phyloP scores from a whole-genome alignment of 2,113 vertebrate genomes.

The Hypanus sabinus region DNA sequence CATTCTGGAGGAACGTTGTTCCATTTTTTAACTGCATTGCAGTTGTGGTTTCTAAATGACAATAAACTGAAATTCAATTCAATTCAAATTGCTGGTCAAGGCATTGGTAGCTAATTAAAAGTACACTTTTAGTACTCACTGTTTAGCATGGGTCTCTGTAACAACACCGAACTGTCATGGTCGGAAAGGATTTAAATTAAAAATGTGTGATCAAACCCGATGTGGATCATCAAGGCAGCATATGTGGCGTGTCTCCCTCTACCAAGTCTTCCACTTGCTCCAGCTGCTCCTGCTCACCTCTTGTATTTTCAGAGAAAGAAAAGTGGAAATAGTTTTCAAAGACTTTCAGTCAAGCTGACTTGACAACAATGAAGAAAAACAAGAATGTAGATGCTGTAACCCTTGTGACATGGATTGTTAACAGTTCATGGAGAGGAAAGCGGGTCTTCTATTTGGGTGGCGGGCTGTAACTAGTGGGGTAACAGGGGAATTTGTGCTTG shows the following conservation, averaged over 20 bases:
- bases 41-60: too few species aligned
- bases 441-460: background rate
- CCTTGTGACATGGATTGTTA: background rate
- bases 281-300: background rate
- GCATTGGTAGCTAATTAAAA: too few species aligned
- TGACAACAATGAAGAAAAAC: background rate
- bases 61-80: too few species aligned
- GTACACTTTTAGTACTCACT: too few species aligned
- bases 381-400: background rate
- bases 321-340: background rate
- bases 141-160: too few species aligned
- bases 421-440: background rate
- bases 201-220: background rate
- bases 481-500: too few species aligned
- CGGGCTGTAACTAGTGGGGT: too few species aligned
- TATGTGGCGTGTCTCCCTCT: background rate
- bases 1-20: too few species aligned
- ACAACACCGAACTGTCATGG: too few species aligned
- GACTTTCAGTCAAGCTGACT: background rate
- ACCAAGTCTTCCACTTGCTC: background rate
- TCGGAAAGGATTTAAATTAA: too few species aligned
- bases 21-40: too few species aligned
- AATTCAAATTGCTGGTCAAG: too few species aligned
- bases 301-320: background rate
- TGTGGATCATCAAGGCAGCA: background rate